These are phyloP conservation scores for Cotesia glomerata DNA, from an alignment of 1,140 invertebrate species.

Conservation along the genomic window DNA sequence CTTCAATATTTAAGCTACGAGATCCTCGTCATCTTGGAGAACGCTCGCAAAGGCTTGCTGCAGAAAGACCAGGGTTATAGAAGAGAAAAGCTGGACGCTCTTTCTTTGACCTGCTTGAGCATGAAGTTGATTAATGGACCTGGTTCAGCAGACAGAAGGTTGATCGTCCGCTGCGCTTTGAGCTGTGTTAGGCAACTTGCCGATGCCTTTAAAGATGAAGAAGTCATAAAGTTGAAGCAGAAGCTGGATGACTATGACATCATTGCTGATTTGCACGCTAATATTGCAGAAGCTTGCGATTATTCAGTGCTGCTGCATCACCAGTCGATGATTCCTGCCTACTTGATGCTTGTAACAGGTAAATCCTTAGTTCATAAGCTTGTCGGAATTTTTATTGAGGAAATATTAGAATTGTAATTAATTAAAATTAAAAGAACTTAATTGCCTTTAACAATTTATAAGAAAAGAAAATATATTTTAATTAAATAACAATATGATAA, in stretches of 20 bases:
- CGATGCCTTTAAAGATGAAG: slow-evolving; percentile 57
- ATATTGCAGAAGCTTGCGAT: slow-evolving; percentile 48
- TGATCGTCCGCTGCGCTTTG: slow-evolving; percentile 67
- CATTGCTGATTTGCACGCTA: slow-evolving; percentile 50
- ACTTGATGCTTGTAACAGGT: slow-evolving; percentile 44
- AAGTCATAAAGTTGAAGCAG: slow-evolving; percentile 48
- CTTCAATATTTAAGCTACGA: slow-evolving; percentile 68
- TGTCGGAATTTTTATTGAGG: no score
- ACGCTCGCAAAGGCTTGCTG: slow-evolving; percentile 63
- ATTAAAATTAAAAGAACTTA: no score
- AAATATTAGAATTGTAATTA: no score
- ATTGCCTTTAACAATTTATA: no score
- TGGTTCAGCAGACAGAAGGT: slow-evolving; percentile 66
- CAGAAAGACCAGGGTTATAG: slow-evolving; percentile 69
- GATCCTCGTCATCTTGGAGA: slow-evolving; percentile 63
- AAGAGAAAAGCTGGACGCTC: slow-evolving; percentile 68
- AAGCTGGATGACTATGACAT: slow-evolving; percentile 56
- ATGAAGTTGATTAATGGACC: slow-evolving; percentile 70
- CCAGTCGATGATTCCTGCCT: slow-evolving; percentile 58
- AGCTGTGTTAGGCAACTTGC: slow-evolving; percentile 61
- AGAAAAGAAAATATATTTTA: no score
- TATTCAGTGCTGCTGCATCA: slow-evolving; percentile 58
- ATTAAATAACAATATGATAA: no score
- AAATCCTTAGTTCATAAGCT: no score
- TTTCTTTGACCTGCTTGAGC: slow-evolving; percentile 70